Base-by-base conservation (phyloP, 2,797 vertebrate species). In the Cottoperca gobio region DNA sequence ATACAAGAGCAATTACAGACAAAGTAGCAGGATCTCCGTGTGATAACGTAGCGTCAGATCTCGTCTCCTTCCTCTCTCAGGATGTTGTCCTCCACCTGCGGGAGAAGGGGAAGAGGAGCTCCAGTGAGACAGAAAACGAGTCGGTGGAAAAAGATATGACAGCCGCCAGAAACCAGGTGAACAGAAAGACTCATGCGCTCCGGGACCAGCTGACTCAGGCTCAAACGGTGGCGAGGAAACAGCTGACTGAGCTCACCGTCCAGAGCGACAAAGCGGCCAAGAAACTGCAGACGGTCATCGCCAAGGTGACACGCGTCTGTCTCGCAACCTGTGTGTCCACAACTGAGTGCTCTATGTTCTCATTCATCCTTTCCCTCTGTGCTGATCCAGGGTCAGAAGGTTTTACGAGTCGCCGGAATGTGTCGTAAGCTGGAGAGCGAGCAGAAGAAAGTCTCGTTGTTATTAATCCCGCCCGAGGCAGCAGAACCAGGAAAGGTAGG, bases 351-450 rank as follows among this genome's bases (percentile, higher is more conserved):
- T 21, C 65, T 5, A 33, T 8, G 16, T 13, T 4, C 57, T 59
- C 35, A 35, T 12, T 19, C 21, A 0, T 10, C 5, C 37, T 13
- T 2, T 21, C 11, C 2, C 24, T 31, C n/a, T 48, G 10, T 19
- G 9, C 4, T 49, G 24, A 33, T 77, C 31, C 86, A 93, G 92
- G 90, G 87, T 0, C 78, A 90, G 35, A 86, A 23, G 21, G 19
- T 88, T 28, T 10, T 91, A 3, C 61, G 58, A 0, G 39, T 61
- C 0, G 55, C 24, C 0, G 70, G 87, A 0, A 21, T 86, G 43
- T 86, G 85, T 52, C 17, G 4, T 2, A 83, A 70, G 43, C 53
- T 83, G 50, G 74, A 90, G 65, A 17, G 1, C 2, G 10, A 70
- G 14, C 70, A 62, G 8, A 6, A 19, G 21, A 6, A 28, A 0